Evolutionary conservation across 2,113 vertebrate genomes (phyloP), one percentile per base, ranked within the genome.

Genomic region (Gnathonemus echidnorhynchus): DNA sequence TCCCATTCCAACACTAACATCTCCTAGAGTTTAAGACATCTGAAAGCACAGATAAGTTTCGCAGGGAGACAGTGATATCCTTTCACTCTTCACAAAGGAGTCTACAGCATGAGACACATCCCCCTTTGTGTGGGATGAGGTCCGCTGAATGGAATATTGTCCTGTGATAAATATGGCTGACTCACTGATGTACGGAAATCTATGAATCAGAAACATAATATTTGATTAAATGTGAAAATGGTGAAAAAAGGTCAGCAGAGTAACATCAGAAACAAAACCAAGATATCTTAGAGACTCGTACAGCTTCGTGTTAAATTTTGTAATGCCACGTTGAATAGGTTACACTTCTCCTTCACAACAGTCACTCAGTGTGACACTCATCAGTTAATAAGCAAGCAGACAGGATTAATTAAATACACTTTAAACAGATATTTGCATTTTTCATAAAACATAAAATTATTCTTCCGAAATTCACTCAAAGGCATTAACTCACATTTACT

Each of bases 161-260:
- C 84, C 48, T 86, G 84, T 50, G 24, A 86, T 86, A 49, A 45
- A 86, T 48, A 45, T 86, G 45, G 84, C 45, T 49, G 84, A n/a
- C 13, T 86, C n/a, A 86, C 24, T 49, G 45, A 86, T 48, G n/a
- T 13, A n/a, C 21, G 45, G 45, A 48, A 27, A 46, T 50, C 4
- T 15, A 50, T n/a, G 48, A 86, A 86, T 86, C 45, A 49, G 48
- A 86, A 86, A 86, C 13, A 50, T 86, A 48, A 85, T 86, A 86
- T 86, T 86, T 86, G 45, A 50, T 49, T 46, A 86, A 50, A 86
- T 86, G 24, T 27, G n/a, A 46, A 15, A 86, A 86, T 5, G n/a
- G 9, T n/a, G 42, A 49, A 50, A 50, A 10, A 31, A 86, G 11
- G 46, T 24, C 83, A 48, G 83, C 46, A 31, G 21, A 27, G 45